Conservation (phyloP, 1,140 invertebrate genomes). For the Marisa cornuarietis region DNA sequence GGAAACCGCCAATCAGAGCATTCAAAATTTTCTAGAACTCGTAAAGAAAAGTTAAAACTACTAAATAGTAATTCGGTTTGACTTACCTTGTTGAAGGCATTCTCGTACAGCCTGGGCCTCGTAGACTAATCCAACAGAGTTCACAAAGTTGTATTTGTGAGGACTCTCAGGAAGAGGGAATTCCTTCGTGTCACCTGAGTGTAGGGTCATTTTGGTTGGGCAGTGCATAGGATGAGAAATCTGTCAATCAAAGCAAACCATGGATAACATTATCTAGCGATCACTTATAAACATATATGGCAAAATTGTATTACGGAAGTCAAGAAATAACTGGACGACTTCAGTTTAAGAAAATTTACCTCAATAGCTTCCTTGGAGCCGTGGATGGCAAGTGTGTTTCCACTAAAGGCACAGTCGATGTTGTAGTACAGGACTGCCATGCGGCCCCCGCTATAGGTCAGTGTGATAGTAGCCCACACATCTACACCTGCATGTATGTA, state of each 20-base stretch:
- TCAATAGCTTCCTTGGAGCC: conserved; percentile 37
- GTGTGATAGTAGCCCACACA: conserved; percentile 24
- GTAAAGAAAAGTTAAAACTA: no score
- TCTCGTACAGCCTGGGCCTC: conserved; percentile 9
- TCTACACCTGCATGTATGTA: conserved; percentile 30
- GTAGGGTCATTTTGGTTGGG: not conserved
- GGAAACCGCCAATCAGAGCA: no score
- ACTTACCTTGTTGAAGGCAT: conserved; percentile 11
- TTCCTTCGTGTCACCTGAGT: not conserved
- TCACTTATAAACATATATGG: no score
- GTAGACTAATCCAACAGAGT: conserved; percentile 11
- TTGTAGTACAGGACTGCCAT: conserved; percentile 35
- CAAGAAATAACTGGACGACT: no score
- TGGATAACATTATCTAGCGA: no score
- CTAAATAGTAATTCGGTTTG: no score
- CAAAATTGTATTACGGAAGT: no score
- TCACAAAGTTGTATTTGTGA: conserved; percentile 10
- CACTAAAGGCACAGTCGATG: not conserved
- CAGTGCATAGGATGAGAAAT: not conserved
- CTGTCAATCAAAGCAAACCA: not conserved
- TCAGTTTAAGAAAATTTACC: conserved; percentile 8
- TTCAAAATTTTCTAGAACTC: no score
- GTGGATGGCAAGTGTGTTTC: conserved; percentile 25
- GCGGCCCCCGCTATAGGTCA: conserved; percentile 35
- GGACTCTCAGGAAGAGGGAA: conserved; percentile 12